Evolutionary conservation across 2,113 vertebrate genomes (phyloP).

Genomic region (Grammomys dolichurus): DNA sequence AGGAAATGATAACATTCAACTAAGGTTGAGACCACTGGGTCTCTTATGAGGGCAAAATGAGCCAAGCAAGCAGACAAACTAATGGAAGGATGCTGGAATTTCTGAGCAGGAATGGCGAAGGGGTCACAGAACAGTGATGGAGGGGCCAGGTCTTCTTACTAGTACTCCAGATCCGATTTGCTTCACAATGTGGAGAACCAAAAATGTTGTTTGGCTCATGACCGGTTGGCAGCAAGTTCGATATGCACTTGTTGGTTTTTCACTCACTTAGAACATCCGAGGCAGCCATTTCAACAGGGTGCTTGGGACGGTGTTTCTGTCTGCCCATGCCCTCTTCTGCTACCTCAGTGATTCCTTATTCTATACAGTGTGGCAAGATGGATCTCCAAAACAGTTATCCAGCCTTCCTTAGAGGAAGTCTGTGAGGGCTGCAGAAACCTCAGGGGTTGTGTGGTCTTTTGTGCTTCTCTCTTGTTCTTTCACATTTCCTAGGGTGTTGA

Average conservation of each 20-base stretch:
- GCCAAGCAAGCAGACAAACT: neutral
- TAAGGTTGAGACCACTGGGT: neutral
- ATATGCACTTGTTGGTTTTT: neutral
- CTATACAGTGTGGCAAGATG: neutral
- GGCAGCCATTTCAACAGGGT: neutral
- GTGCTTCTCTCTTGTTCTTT: neutral
- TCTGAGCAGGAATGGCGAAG: neutral
- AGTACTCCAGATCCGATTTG: neutral
- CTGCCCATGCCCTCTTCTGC: rapidly evolving
- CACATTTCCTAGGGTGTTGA: neutral
- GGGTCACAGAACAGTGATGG: no score
- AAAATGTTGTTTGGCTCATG: neutral
- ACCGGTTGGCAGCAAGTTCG: no score
- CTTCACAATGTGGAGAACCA: neutral
- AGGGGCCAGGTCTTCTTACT: neutral
- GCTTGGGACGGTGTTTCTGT: neutral
- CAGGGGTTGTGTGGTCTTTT: neutral
- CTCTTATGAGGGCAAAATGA: neutral
- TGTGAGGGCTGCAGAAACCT: neutral
- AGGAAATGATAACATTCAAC: no score
- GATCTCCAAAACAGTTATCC: neutral
- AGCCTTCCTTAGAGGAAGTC: neutral
- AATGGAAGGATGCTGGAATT: neutral
- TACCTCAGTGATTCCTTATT: no score
- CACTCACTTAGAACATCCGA: no score